Conservation (phyloP, 2,797 vertebrate genomes). For the Danio jaintianensis region DNA sequence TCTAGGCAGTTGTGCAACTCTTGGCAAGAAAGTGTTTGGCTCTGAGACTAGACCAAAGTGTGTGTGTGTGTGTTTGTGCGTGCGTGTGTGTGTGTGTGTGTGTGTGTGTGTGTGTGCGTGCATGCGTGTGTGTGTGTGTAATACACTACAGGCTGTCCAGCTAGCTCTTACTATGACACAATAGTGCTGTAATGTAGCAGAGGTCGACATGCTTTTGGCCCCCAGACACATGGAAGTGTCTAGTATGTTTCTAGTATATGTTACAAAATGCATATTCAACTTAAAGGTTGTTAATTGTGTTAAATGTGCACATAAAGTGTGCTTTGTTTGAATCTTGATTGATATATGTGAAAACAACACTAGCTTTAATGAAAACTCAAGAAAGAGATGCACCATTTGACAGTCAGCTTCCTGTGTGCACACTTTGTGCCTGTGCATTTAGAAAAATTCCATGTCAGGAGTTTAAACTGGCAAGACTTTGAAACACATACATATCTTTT, state of each 20-base stretch:
- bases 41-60: conserved; percentile 46
- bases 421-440: no score
- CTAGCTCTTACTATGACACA: conserved; percentile 49
- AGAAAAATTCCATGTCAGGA: no score
- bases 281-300: not conserved
- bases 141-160: conserved; percentile 45
- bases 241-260: not conserved
- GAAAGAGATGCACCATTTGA: no score
- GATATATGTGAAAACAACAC: no score
- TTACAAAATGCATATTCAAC: not conserved
- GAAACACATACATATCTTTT: no score
- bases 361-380: no score
- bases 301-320: not conserved
- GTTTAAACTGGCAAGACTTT: no score
- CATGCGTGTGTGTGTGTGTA: conserved; percentile 40
- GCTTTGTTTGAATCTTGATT: no score
- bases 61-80: conserved; percentile 39
- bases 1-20: conserved; percentile 58
- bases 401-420: no score
- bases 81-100: no score
- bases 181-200: conserved; percentile 48
- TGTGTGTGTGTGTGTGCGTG: conserved; percentile 39
- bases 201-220: conserved; percentile 37
- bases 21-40: conserved; percentile 57
- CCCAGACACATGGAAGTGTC: conserved; percentile 1